Conservation (phyloP, 2,113 vertebrate genomes). For the Pionites leucogaster region DNA sequence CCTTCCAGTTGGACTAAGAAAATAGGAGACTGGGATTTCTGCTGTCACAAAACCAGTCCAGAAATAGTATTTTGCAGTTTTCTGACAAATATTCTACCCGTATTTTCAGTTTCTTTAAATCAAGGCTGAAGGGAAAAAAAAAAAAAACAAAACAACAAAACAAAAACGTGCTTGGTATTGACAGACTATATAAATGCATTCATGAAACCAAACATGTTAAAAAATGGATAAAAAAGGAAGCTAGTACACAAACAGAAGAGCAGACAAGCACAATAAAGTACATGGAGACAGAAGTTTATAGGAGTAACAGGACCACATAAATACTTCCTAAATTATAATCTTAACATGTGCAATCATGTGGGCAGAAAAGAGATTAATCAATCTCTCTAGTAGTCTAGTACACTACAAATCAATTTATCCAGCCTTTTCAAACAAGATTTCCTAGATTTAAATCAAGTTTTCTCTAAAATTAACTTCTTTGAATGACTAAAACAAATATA, state of each 20-base stretch:
- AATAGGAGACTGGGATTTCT: not conserved
- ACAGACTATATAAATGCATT: constrained; percentile 33
- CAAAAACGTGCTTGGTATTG: not conserved
- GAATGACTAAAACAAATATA: not conserved
- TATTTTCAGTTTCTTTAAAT: constrained; percentile 5
- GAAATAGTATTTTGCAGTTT: not conserved
- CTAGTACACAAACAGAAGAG: not conserved
- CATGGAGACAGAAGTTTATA: not conserved
- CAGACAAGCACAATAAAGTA: not conserved
- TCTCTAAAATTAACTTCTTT: not conserved
- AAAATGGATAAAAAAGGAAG: constrained; percentile 35
- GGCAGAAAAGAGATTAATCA: not conserved
- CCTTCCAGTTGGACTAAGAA: not conserved
- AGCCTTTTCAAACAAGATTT: not conserved
- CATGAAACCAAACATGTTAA: constrained; percentile 10
- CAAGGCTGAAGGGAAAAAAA: not conserved
- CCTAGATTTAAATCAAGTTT: not conserved
- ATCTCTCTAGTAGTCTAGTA: not conserved
- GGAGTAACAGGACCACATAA: not conserved
- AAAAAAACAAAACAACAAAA: not conserved
- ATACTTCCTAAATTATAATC: not conserved
- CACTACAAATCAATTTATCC: not conserved
- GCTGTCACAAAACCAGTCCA: not conserved
- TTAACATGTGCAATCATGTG: not conserved
- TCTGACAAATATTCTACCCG: not conserved